Evolutionary conservation across 2,888 invertebrate species (phyloP), one percentile per base, ranked within the genome.

Genomic region (Limenitis camilla): DNA sequence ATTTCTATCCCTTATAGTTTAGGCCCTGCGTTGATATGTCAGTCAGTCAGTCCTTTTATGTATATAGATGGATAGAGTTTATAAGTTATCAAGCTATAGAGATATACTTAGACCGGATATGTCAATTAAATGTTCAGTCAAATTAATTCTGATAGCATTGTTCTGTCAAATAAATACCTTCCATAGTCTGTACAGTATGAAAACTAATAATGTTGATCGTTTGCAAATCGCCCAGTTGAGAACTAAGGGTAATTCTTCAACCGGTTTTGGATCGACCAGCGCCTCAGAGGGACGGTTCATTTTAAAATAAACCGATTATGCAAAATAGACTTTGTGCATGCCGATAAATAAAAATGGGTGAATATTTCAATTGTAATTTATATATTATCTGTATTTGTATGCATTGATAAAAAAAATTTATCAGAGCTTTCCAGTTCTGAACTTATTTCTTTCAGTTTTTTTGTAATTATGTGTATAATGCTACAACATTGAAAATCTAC

Each of bases 261-360:
- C 78, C 73, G 72, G 79, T 78, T 74, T 56, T 61, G 48, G 49
- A 58, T 59, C 61, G 50, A 41, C 55, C 45, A 35, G 56, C 62
- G 61, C 68, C 67, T 67, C 65, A 60, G 38, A 64, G 65, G 65
- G 68, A 74, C 69, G 72, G 66, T 72, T 70, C 73, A 71, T 74
- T 68, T 68, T 68, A 66, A 72, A 74, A 76, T 76, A 74, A 75
- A 72, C 71, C 71, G 76, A 81, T 78, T 79, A 79, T 78, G 74
- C 76, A 73, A 79, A 81, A 66, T 66, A 65, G 54, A 63, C 60
- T 66, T 63, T 63, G 65, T 65, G 63, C 65, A 64, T 67, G 61
- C 56, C 64, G 70, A 72, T 65, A 65, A 71, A 67, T 64, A 68
- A 68, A 61, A 61, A 56, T 48, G 55, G 53, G 54, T 55, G 56